Percentiles rank a stretch among this genome's conserved stretches.
Evolutionary conservation across 1,140 invertebrate species (phyloP).

Genomic region (Neoseiulus cucumeris): DNA sequence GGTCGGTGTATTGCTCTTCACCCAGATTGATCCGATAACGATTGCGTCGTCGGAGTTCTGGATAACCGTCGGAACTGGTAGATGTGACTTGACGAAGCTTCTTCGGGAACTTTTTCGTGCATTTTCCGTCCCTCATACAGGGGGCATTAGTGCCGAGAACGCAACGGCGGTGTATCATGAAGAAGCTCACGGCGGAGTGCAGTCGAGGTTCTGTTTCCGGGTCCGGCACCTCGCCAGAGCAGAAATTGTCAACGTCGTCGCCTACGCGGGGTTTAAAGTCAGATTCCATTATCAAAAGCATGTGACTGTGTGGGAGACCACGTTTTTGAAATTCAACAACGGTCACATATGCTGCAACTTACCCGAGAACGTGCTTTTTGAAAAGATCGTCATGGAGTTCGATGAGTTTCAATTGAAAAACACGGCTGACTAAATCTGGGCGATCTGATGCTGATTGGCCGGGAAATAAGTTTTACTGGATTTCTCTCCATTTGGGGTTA

Average conservation of each 20-base stretch:
- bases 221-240: constrained; percentile 36
- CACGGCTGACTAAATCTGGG: constrained; percentile 7
- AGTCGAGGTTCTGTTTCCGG: constrained; percentile 25
- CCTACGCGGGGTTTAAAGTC: constrained; percentile 14
- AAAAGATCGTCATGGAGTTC: constrained; percentile 15
- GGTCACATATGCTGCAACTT: constrained; percentile 11
- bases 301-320: constrained; percentile 28
- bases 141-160: not conserved
- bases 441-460: constrained; percentile 22
- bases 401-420: constrained; percentile 18
- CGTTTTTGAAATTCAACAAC: constrained; percentile 27
- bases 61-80: constrained; percentile 13
- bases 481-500: constrained; percentile 30
- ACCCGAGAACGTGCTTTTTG: constrained; percentile 12
- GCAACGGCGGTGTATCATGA: constrained; percentile 28
- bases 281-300: constrained; percentile 21
- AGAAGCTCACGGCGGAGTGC: constrained; percentile 22
- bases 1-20: constrained; percentile 19
- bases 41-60: constrained; percentile 15
- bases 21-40: not conserved
- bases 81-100: not conserved
- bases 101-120: constrained; percentile 17
- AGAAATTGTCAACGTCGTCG: constrained; percentile 29
- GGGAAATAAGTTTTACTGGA: constrained; percentile 15
- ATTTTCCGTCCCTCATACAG: constrained; percentile 14